These are phyloP conservation scores for Drosophila bunnanda DNA, from an alignment of 2,888 invertebrate genomes.

Conservation along the genomic window DNA sequence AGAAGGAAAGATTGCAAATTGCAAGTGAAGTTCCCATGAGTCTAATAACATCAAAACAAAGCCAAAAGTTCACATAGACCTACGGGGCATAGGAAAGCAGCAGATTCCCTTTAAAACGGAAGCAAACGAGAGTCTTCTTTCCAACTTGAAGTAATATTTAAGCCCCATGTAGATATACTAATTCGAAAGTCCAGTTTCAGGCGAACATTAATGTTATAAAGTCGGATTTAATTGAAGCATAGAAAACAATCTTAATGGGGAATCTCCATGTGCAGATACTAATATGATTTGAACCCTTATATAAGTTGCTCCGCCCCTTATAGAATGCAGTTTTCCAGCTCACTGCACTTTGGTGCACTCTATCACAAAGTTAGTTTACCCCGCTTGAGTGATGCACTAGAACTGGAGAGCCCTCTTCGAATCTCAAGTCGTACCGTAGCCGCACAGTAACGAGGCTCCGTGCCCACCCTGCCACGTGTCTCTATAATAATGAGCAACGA, in stretches of 20 bases:
- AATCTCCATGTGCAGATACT: not conserved
- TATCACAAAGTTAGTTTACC: slow-evolving; percentile 38
- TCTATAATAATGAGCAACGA: slow-evolving; percentile 70
- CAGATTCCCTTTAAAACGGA: slow-evolving; percentile 32
- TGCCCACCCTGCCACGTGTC: slow-evolving; percentile 41
- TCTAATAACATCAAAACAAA: slow-evolving; percentile 63
- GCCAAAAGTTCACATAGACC: slow-evolving; percentile 20
- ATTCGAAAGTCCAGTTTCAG: not conserved
- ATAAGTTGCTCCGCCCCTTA: not conserved
- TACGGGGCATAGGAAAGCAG: not conserved
- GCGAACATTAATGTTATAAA: not conserved
- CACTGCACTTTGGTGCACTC: slow-evolving; percentile 18
- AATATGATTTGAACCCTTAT: not conserved
- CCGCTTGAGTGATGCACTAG: slow-evolving; percentile 19
- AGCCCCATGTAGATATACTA: not conserved
- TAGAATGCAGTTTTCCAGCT: not conserved
- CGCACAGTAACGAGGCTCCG: slow-evolving; percentile 65
- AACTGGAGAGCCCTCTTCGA: slow-evolving; percentile 40
- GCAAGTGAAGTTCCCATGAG: slow-evolving; percentile 66
- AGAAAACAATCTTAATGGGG: not conserved
- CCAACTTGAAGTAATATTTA: not conserved
- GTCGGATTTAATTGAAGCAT: not conserved
- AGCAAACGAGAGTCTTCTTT: not conserved
- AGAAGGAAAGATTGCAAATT: slow-evolving; percentile 65
- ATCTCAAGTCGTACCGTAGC: slow-evolving; percentile 67